A percentile compares a stretch with the other conserved stretches of the same genome.
These are phyloP conservation scores for Cryptocephalus primarius DNA, from an alignment of 2,888 invertebrate genomes.

Conservation along the genomic window DNA sequence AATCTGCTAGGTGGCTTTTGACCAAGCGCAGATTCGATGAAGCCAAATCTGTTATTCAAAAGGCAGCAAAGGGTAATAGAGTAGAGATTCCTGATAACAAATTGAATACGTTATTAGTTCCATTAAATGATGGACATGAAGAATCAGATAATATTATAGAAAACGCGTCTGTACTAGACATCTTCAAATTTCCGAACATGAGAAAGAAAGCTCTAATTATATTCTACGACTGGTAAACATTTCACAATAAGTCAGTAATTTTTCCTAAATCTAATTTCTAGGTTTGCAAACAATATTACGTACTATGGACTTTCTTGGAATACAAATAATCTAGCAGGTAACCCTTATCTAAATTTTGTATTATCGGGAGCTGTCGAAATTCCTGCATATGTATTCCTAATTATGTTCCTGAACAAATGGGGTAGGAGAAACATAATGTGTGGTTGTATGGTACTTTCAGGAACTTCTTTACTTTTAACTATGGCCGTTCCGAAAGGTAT, in stretches of 20 bases:
- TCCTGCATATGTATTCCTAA: conserved; percentile 56
- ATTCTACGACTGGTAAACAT: conserved; percentile 59
- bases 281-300: conserved; percentile 67
- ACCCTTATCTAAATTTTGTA: conserved; percentile 61
- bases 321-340: conserved; percentile 59
- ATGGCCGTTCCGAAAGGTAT: conserved; percentile 41
- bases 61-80: conserved; percentile 55
- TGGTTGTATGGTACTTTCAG: conserved; percentile 55
- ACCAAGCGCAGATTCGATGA: conserved; percentile 50
- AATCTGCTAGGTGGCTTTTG: conserved; percentile 62
- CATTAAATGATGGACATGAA: conserved; percentile 29
- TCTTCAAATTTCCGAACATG: conserved; percentile 53
- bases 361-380: conserved; percentile 67
- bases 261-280: conserved; percentile 31
- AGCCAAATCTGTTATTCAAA: conserved; percentile 50
- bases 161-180: conserved; percentile 33
- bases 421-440: conserved; percentile 59
- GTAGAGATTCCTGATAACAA: conserved; percentile 44
- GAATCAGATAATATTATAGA: conserved; percentile 1
- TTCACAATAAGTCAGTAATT: neutral
- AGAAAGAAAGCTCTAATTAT: conserved; percentile 54
- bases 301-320: conserved; percentile 73
- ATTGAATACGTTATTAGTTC: conserved; percentile 41
- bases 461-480: conserved; percentile 46
- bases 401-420: conserved; percentile 57